These are phyloP conservation scores for Toxotes jaculatrix DNA, from an alignment of 2,113 vertebrate species.

Conservation along the genomic window DNA sequence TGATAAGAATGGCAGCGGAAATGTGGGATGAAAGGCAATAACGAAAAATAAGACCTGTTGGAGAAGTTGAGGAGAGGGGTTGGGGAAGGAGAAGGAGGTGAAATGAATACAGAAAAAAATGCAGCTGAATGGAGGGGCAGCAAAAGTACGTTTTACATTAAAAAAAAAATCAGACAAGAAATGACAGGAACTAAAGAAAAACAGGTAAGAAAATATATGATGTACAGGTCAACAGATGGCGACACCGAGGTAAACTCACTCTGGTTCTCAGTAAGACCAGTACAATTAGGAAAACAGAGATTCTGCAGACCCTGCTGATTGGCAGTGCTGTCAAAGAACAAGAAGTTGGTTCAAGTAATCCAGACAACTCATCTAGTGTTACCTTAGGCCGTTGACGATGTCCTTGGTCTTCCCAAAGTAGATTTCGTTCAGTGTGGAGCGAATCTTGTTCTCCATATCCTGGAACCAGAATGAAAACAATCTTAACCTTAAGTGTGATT, in stretches of 20 bases:
- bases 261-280: background rate
- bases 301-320: background rate
- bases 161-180: slow-evolving; percentile 9
- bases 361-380: slow-evolving; percentile 50
- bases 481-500: background rate
- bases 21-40: slow-evolving; percentile 9
- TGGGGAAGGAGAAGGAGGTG: background rate
- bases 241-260: background rate
- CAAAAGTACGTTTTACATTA: background rate
- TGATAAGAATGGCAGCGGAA: slow-evolving; percentile 18
- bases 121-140: background rate
- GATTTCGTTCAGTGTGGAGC: slow-evolving; percentile 99
- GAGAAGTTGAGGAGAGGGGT: background rate
- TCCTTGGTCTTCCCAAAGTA: slow-evolving; percentile 99
- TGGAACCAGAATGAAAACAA: slow-evolving; percentile 65
- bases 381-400: slow-evolving; percentile 99
- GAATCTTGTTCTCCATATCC: slow-evolving; percentile 99
- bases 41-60: background rate
- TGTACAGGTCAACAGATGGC: slow-evolving; percentile 5
- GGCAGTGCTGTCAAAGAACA: slow-evolving; percentile 32
- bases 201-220: background rate
- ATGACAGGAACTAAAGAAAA: background rate
- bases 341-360: background rate
- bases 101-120: background rate
- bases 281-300: background rate